These are phyloP conservation scores for Anthonomus grandis DNA, from an alignment of 1,140 invertebrate genomes.

Conservation along the genomic window DNA sequence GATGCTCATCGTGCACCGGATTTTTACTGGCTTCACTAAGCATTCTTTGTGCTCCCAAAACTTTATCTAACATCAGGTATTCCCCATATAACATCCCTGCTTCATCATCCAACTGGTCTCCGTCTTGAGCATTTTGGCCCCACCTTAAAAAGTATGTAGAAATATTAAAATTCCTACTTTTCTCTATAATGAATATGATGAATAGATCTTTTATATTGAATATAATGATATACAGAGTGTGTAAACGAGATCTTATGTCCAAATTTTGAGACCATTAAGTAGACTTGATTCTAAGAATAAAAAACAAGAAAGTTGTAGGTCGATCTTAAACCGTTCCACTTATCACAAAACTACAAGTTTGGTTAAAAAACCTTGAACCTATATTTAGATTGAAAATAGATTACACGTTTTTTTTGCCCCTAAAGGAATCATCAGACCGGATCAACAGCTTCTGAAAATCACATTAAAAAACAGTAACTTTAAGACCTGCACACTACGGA, in stretches of 20 bases:
- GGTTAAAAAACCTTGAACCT: too few species aligned
- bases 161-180: background rate
- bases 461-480: too few species aligned
- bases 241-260: background rate
- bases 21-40: slow-evolving; percentile 68
- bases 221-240: background rate
- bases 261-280: background rate
- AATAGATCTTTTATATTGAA: background rate
- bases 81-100: slow-evolving; percentile 79
- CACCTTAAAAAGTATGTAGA: slow-evolving; percentile 21
- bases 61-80: slow-evolving; percentile 85
- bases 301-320: too few species aligned
- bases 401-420: too few species aligned
- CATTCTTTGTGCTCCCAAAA: slow-evolving; percentile 82
- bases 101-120: slow-evolving; percentile 55
- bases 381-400: too few species aligned
- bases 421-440: too few species aligned
- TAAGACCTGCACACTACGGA: too few species aligned
- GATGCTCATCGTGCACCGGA: slow-evolving; percentile 92
- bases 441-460: too few species aligned
- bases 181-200: background rate
- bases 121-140: slow-evolving; percentile 52
- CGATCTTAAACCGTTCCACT: too few species aligned
- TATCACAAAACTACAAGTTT: too few species aligned
- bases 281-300: background rate